Conservation (phyloP, 1,140 invertebrate species). For the Drosophila sp. region DNA sequence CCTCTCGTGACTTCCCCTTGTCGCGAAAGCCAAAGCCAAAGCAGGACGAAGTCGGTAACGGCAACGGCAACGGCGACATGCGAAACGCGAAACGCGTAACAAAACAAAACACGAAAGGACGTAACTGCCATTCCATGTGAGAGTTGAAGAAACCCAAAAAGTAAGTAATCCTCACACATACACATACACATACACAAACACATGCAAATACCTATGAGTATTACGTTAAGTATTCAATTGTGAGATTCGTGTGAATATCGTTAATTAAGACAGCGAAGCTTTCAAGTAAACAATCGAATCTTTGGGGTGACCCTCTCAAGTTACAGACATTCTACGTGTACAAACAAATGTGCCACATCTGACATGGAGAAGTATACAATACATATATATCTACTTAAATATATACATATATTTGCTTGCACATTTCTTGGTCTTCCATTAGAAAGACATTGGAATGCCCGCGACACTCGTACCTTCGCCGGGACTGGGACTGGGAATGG, state of each 20-base stretch:
- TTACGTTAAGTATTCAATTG: not conserved
- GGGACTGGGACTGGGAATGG: not conserved
- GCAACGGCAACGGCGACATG: slow-evolving; percentile 35
- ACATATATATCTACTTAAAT: not conserved
- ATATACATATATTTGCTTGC: slow-evolving; percentile 25
- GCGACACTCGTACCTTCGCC: slow-evolving; percentile 57
- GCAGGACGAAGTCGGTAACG: slow-evolving; percentile 26
- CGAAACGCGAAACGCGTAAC: slow-evolving; percentile 46
- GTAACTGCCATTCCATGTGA: slow-evolving; percentile 35
- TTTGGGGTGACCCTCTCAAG: slow-evolving; percentile 53
- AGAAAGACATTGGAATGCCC: slow-evolving; percentile 75
- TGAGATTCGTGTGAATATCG: slow-evolving; percentile 4
- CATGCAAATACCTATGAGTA: not conserved
- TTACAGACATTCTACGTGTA: slow-evolving; percentile 29
- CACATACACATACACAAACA: not conserved
- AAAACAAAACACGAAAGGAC: slow-evolving; percentile 45
- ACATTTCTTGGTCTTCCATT: slow-evolving; percentile 82
- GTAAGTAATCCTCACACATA: slow-evolving; percentile 18
- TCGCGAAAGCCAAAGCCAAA: not conserved
- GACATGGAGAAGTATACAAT: not conserved
- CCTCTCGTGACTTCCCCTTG: too few relatives aligned
- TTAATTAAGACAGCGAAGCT: slow-evolving; percentile 28
- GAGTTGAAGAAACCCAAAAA: slow-evolving; percentile 35
- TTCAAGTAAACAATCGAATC: slow-evolving; percentile 59
- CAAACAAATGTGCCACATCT: slow-evolving; percentile 11